Conservation (phyloP, 92 coral and sea anemone species). For the Ricordea florida region DNA sequence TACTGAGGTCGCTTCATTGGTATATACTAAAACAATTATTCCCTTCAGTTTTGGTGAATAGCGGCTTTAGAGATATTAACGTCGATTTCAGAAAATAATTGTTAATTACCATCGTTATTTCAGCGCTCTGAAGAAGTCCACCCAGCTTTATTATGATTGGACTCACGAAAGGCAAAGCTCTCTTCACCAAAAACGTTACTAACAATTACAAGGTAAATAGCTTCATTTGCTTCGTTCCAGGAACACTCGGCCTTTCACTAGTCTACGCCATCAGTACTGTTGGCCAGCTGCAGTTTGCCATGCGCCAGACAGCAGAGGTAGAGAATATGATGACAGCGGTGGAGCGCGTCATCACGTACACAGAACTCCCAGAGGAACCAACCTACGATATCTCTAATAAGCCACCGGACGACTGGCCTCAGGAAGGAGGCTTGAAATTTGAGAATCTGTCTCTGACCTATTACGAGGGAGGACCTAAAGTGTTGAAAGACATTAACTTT, state of each 20-base stretch:
- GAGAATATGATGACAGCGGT: slow-evolving; percentile 95
- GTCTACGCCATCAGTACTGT: slow-evolving; percentile 97
- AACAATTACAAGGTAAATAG: neutral
- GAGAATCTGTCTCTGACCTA: slow-evolving; percentile 82
- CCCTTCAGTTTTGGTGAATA: too few species aligned
- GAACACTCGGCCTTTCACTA: slow-evolving; percentile 84
- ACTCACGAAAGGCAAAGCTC: too few species aligned
- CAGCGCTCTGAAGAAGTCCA: too few species aligned
- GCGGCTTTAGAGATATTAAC: too few species aligned
- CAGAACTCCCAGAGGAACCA: slow-evolving; percentile 79
- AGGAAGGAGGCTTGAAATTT: slow-evolving; percentile 79
- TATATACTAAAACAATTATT: too few species aligned
- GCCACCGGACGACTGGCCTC: slow-evolving; percentile 92
- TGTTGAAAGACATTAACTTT: slow-evolving; percentile 58
- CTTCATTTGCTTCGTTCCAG: slow-evolving; percentile 23
- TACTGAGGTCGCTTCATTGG: too few species aligned
- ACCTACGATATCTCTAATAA: slow-evolving; percentile 64
- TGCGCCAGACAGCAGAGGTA: slow-evolving; percentile 91
- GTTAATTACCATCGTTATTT: too few species aligned
- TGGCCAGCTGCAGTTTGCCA: slow-evolving; percentile 96
- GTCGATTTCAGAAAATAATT: too few species aligned
- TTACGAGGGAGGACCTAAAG: slow-evolving; percentile 89
- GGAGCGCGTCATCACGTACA: slow-evolving; percentile 91
- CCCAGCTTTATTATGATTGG: too few species aligned
- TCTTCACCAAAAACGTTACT: neutral